Evolutionary conservation across 2,113 vertebrate species (phyloP).

Genomic region (Misgurnus anguillicaudatus): DNA sequence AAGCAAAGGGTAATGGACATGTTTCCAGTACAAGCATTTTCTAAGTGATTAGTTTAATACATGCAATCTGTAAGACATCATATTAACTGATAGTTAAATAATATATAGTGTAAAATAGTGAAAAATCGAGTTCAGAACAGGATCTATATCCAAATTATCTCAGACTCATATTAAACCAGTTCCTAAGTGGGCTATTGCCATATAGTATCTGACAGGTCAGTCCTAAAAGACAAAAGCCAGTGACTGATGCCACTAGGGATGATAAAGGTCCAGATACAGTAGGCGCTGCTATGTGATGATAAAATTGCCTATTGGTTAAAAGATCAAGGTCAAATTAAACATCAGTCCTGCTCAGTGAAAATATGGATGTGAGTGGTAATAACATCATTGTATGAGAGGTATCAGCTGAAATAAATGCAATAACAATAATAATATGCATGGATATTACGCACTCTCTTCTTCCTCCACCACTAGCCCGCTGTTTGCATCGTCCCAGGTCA

Average conservation of each 20-base stretch:
- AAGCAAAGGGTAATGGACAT: too few relatives aligned
- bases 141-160: too few relatives aligned
- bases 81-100: too few relatives aligned
- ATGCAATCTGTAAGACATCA: too few relatives aligned
- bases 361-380: background rate
- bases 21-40: too few relatives aligned
- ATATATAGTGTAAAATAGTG: too few relatives aligned
- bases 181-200: background rate
- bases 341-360: background rate
- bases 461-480: slow-evolving; percentile 70
- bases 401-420: background rate
- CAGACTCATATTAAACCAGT: too few relatives aligned
- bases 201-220: slow-evolving; percentile 6
- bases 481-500: slow-evolving; percentile 88
- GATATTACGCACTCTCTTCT: slow-evolving; percentile 82
- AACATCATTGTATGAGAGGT: background rate
- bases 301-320: background rate
- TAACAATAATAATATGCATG: background rate
- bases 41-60: too few relatives aligned
- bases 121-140: too few relatives aligned
- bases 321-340: too few relatives aligned
- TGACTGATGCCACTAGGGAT: background rate
- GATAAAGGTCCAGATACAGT: background rate
- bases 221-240: background rate
- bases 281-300: background rate